These are phyloP conservation scores for Linurgus olivaceus DNA, from an alignment of 2,797 vertebrate species.

Conservation along the genomic window DNA sequence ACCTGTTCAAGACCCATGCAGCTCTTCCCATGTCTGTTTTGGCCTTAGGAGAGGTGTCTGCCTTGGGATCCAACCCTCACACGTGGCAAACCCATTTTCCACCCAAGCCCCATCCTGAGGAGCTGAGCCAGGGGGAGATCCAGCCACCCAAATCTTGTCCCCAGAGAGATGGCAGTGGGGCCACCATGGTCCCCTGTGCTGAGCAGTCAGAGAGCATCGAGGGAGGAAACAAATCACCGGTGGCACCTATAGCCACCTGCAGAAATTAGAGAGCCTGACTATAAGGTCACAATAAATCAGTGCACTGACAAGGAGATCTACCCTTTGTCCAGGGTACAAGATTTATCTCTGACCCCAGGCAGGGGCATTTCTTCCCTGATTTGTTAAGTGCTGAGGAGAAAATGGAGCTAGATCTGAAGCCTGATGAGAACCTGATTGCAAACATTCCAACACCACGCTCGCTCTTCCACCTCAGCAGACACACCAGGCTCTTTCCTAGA, in stretches of 20 bases:
- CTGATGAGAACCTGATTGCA: conserved; percentile 58
- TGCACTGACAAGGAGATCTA: conserved; percentile 59
- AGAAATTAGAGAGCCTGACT: conserved; percentile 64
- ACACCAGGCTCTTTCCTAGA: rapidly evolving
- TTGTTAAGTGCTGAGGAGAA: conserved; percentile 49
- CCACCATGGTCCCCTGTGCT: rapidly evolving
- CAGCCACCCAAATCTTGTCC: neutral
- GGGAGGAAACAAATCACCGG: conserved; percentile 24
- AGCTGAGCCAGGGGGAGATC: neutral
- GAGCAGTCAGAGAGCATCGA: neutral
- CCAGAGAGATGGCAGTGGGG: neutral
- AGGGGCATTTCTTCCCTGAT: conserved; percentile 61
- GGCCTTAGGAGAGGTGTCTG: neutral
- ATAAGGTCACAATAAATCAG: conserved; percentile 72
- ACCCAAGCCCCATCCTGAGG: neutral
- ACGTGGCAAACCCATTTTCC: neutral
- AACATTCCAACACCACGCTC: neutral
- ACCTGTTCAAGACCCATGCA: neutral
- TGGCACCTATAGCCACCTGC: conserved; percentile 41
- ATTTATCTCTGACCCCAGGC: conserved; percentile 63
- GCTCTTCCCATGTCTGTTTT: neutral
- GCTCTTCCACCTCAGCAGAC: neutral
- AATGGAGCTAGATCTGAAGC: neutral
- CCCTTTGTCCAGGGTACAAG: conserved; percentile 63
- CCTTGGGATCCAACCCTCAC: neutral